phyloP scores from a whole-genome alignment of 2,113 vertebrate genomes.

The Tonatia bakeri region DNA sequence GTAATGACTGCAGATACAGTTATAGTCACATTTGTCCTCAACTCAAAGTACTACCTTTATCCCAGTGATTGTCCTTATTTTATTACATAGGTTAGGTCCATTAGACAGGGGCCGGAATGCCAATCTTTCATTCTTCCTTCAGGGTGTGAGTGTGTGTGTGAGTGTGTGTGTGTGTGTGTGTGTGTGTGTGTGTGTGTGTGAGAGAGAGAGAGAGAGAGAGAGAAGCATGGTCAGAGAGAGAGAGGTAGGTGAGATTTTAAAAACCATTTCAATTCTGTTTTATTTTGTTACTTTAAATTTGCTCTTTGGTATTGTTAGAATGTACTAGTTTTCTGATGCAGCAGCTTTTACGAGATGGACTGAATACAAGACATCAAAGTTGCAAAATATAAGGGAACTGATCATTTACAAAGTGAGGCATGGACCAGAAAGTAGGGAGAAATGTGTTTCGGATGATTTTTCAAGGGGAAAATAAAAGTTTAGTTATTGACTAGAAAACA shows the following conservation, averaged over 20 bases:
- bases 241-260: background rate
- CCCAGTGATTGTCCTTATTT: background rate
- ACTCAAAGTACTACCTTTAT: background rate
- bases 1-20: background rate
- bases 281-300: background rate
- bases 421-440: background rate
- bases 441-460: background rate
- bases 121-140: background rate
- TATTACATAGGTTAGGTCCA: background rate
- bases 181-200: accelerated
- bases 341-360: background rate
- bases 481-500: background rate
- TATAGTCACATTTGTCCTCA: background rate
- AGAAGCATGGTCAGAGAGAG: background rate
- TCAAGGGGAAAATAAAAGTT: background rate
- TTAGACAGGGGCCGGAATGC: background rate
- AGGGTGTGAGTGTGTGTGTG: background rate
- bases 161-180: background rate
- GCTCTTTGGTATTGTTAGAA: background rate
- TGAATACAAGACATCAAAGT: background rate
- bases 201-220: background rate
- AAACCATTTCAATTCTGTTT: background rate
- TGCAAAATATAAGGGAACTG: background rate
- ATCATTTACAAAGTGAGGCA: background rate
- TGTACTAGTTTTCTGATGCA: background rate